phyloP scores from a whole-genome alignment of 2,888 invertebrate species.

The Macrophya alboannulata region DNA sequence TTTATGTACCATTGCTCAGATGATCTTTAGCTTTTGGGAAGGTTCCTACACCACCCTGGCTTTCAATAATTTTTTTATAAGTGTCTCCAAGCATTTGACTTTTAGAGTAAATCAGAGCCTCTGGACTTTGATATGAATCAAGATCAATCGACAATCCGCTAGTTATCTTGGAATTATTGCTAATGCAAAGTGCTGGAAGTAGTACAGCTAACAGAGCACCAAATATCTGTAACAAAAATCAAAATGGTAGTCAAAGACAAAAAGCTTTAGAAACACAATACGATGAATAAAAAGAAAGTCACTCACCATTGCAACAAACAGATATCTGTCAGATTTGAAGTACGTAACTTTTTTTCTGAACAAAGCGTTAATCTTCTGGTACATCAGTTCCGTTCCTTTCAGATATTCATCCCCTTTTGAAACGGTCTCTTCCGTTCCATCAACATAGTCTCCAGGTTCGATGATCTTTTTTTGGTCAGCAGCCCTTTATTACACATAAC shows the following conservation, averaged over 20 bases:
- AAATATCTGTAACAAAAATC: conserved; percentile 67
- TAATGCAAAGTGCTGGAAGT: conserved; percentile 73
- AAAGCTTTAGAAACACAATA: neutral
- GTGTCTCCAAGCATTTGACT: conserved; percentile 62
- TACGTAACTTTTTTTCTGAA: conserved; percentile 76
- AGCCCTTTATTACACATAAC: conserved; percentile 65
- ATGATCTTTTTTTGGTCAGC: conserved; percentile 71
- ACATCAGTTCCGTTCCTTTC: conserved; percentile 69
- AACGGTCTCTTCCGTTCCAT: conserved; percentile 64
- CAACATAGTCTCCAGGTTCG: neutral
- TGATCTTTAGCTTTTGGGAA: conserved; percentile 57
- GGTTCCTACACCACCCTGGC: conserved; percentile 64
- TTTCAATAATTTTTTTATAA: conserved; percentile 66
- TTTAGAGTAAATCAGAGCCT: conserved; percentile 71
- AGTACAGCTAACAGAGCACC: conserved; percentile 73
- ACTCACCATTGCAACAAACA: conserved; percentile 38
- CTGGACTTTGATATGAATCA: conserved; percentile 69
- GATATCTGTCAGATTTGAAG: conserved; percentile 71
- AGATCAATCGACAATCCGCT: conserved; percentile 74
- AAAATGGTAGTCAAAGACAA: neutral
- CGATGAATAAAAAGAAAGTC: neutral
- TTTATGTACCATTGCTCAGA: conserved; percentile 65
- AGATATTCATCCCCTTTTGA: conserved; percentile 69
- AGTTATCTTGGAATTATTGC: conserved; percentile 63
- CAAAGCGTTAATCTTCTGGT: conserved; percentile 75